Evolutionary conservation across 1,140 invertebrate genomes (phyloP).

Genomic region (Gyrodactylus bullatarudis): DNA sequence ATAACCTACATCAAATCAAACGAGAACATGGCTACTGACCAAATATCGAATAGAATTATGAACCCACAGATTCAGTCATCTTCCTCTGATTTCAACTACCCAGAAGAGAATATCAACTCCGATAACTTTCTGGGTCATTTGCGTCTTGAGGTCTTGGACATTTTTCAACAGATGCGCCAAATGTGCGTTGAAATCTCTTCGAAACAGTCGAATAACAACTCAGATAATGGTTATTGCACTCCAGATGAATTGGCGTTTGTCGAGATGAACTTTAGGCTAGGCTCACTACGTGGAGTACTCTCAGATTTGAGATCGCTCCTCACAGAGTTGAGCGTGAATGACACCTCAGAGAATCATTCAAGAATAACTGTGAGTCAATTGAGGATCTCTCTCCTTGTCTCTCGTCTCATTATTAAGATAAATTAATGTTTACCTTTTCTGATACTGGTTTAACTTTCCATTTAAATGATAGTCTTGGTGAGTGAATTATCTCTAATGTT

Average conservation of each 20-base stretch:
- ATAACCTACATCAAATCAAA: background rate
- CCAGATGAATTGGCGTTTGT: slow-evolving; percentile 6
- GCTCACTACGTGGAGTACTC: background rate
- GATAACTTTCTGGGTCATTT: background rate
- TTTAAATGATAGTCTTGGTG: too few relatives aligned
- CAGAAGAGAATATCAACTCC: background rate
- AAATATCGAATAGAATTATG: background rate
- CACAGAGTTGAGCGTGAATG: background rate
- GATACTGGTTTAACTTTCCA: too few relatives aligned
- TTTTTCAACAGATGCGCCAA: background rate
- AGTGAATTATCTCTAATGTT: too few relatives aligned
- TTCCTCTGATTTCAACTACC: background rate
- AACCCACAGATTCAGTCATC: background rate
- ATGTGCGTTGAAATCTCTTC: slow-evolving; percentile 3
- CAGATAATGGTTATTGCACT: background rate
- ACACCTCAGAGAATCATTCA: background rate
- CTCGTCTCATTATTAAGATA: too few relatives aligned
- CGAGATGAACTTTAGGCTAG: slow-evolving; percentile 6
- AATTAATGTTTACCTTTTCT: too few relatives aligned
- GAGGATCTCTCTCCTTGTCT: too few relatives aligned
- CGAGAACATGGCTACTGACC: background rate
- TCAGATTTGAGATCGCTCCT: background rate
- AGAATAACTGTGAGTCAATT: background rate
- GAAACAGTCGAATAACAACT: background rate
- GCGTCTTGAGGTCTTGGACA: background rate